Percentiles rank a stretch among this genome's conserved stretches.
These are phyloP conservation scores for Allophyes oxyacanthae DNA, from an alignment of 2,888 invertebrate species.

Conservation along the genomic window DNA sequence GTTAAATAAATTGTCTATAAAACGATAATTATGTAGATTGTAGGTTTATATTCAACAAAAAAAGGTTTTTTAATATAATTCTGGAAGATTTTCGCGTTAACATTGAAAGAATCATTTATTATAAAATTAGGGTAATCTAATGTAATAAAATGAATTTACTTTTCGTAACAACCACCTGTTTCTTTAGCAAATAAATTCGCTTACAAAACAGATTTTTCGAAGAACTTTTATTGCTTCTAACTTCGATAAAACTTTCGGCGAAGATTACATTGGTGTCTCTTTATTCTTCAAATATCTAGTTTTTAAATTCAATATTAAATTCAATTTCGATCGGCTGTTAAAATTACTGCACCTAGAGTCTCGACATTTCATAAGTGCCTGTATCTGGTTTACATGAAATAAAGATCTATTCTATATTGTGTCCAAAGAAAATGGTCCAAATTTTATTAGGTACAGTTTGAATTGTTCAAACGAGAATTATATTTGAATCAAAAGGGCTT, in stretches of 20 bases:
- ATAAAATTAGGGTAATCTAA: neutral
- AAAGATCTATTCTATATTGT: no score
- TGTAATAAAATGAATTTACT: conserved; percentile 4
- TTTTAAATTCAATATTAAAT: conserved; percentile 58
- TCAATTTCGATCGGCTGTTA: conserved; percentile 58
- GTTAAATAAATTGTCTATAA: conserved; percentile 2
- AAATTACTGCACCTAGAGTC: no score
- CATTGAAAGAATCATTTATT: no score
- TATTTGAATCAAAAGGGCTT: conserved; percentile 45
- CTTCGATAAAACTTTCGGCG: conserved; percentile 61
- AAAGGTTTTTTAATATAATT: no score
- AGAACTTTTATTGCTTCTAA: conserved; percentile 70
- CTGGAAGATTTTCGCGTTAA: no score
- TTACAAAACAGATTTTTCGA: conserved; percentile 42
- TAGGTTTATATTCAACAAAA: no score
- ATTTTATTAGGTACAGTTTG: conserved; percentile 35
- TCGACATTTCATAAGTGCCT: no score
- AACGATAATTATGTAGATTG: no score
- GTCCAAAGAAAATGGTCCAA: conserved; percentile 33
- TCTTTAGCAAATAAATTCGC: conserved; percentile 45
- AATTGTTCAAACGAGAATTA: conserved; percentile 46
- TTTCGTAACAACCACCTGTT: conserved; percentile 26
- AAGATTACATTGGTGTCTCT: conserved; percentile 68
- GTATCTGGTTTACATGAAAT: no score
- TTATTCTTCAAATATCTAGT: conserved; percentile 57